Evolutionary conservation across 2,113 vertebrate species (phyloP).

Genomic region (Phalacrocorax brasilianus): DNA sequence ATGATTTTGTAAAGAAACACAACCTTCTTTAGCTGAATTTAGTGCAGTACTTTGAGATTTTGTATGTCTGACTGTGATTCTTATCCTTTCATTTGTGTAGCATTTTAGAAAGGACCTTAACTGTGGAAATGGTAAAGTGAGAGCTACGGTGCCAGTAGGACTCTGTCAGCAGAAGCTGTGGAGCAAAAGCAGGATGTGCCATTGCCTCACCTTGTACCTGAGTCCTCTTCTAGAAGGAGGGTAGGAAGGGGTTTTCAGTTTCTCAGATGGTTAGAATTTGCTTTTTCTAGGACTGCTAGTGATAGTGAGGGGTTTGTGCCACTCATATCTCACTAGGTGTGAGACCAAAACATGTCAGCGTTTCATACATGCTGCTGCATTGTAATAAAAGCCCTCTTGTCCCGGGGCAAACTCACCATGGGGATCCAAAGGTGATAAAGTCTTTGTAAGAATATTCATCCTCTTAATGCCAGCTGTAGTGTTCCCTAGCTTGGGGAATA

Average conservation of each 20-base stretch:
- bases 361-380: fast-evolving
- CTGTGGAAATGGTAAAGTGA: neutral
- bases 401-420: neutral
- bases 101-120: neutral
- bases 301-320: neutral
- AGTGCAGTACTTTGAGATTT: neutral
- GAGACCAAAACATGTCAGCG: neutral
- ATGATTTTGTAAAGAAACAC: neutral
- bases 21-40: neutral
- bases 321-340: neutral
- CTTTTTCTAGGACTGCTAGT: neutral
- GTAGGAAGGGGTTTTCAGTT: neutral
- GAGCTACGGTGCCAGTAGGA: neutral
- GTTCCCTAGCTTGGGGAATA: fast-evolving
- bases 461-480: neutral
- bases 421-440: neutral
- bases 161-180: neutral
- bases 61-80: neutral
- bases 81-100: neutral
- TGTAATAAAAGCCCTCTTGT: neutral
- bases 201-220: fast-evolving
- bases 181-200: neutral
- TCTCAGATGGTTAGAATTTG: neutral
- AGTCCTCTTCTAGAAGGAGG: neutral
- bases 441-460: neutral